Evolutionary conservation across 2,797 vertebrate species (phyloP).

Genomic region (Acomys russatus): DNA sequence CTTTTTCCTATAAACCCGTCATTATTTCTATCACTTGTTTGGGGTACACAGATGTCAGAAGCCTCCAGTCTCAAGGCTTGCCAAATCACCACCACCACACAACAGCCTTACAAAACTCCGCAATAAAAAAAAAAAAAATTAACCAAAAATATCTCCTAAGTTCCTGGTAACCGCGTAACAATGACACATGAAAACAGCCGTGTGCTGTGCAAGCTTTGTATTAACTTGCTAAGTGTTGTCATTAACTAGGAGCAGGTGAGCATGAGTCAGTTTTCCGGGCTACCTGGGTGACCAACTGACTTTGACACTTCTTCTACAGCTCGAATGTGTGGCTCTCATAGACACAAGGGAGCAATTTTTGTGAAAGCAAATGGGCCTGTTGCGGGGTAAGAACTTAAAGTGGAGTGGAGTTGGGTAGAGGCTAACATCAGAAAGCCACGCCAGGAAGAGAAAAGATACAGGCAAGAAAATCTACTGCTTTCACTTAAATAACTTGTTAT

Average conservation of each 20-base stretch:
- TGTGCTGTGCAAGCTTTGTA: constrained; percentile 45
- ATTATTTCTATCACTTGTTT: constrained; percentile 32
- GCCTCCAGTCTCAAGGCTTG: constrained; percentile 55
- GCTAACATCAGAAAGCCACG: not conserved
- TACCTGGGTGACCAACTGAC: constrained; percentile 49
- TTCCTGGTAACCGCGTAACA: constrained; percentile 46
- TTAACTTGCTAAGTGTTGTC: constrained; percentile 15
- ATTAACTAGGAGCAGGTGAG: constrained; percentile 52
- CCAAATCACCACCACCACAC: constrained; percentile 44
- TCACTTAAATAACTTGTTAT: constrained; percentile 41
- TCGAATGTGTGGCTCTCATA: constrained; percentile 58
- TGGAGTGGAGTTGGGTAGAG: not conserved
- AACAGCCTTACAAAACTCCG: not conserved
- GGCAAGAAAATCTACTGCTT: constrained; percentile 9
- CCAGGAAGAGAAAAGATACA: not conserved
- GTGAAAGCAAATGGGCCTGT: constrained; percentile 45
- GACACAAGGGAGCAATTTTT: constrained; percentile 55
- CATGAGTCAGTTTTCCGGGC: constrained; percentile 64
- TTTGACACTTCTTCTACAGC: constrained; percentile 30
- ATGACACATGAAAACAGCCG: constrained; percentile 38
- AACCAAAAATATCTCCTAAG: constrained; percentile 52
- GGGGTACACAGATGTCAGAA: constrained; percentile 55
- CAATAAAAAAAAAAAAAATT: constrained; percentile 46
- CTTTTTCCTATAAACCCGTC: not conserved
- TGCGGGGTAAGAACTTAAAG: not conserved